Percentiles rank a stretch among this genome's conserved stretches.
Conservation (phyloP, 1,140 invertebrate genomes). For the Papilio polytes region DNA sequence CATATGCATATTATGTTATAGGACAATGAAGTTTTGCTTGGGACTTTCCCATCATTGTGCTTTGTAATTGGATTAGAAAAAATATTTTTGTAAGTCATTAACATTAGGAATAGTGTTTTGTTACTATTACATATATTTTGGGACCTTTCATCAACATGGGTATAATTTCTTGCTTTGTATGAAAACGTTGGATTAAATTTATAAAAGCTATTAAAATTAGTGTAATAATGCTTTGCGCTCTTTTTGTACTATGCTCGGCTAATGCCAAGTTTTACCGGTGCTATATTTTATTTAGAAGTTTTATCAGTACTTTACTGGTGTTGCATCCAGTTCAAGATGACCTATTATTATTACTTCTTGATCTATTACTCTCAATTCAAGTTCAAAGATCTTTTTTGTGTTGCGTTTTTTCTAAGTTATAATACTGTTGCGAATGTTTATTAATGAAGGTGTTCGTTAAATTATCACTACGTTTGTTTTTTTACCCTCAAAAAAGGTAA, state of each 20-base stretch:
- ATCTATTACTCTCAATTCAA: neutral
- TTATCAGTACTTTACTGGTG: neutral
- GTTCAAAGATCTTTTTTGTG: neutral
- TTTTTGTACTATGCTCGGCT: neutral
- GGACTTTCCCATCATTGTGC: slow-evolving; percentile 35
- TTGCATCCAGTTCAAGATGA: neutral
- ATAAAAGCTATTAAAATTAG: neutral
- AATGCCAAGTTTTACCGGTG: neutral
- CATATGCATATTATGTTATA: slow-evolving; percentile 2
- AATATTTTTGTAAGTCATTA: slow-evolving; percentile 3
- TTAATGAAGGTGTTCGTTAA: neutral
- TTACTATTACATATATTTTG: neutral
- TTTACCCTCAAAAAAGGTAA: too few species aligned
- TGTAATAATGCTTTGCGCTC: neutral
- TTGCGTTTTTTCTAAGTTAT: neutral
- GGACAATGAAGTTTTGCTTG: slow-evolving; percentile 36
- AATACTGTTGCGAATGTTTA: neutral
- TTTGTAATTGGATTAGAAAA: slow-evolving; percentile 16
- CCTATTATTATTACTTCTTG: neutral
- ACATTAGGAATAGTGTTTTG: neutral
- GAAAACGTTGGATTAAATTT: neutral
- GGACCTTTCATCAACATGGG: neutral
- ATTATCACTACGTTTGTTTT: neutral
- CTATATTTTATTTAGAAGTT: neutral
- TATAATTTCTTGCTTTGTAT: neutral